Evolutionary conservation across 2,113 vertebrate genomes (phyloP).

Genomic region (Melanerpes aurifrons): DNA sequence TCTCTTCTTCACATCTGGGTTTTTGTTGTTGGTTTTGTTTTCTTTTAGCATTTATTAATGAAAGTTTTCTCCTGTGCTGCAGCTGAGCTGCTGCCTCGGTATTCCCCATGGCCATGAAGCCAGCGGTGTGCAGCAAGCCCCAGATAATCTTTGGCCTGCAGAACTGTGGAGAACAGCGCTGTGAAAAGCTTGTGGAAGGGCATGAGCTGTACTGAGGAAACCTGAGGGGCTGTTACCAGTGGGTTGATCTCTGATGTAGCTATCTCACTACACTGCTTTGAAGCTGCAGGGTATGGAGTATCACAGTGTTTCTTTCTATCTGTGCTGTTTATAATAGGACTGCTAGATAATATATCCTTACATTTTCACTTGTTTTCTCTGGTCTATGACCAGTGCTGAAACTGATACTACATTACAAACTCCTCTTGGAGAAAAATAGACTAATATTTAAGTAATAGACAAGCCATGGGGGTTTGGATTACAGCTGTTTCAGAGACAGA

Average conservation of each 20-base stretch:
- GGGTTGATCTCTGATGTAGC: not conserved
- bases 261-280: accelerated
- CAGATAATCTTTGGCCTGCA: conserved; percentile 1
- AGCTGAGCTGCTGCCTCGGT: not conserved
- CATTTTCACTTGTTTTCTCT: not conserved
- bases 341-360: conserved; percentile 2
- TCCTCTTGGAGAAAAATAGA: not conserved
- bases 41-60: not conserved
- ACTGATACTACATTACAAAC: not conserved
- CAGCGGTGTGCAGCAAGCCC: not conserved
- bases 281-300: not conserved
- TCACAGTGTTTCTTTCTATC: not conserved
- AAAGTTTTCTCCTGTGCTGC: not conserved
- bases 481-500: not conserved
- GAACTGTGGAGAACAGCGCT: not conserved
- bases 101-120: not conserved
- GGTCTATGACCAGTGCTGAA: not conserved
- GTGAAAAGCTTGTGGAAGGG: not conserved
- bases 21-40: not conserved
- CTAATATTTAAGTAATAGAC: not conserved
- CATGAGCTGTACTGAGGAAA: not conserved
- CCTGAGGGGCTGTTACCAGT: not conserved
- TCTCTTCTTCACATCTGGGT: not conserved
- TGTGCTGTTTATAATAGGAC: not conserved
- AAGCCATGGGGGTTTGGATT: not conserved